Percentiles rank a stretch among this genome's conserved stretches.
These are phyloP conservation scores for Hydrochoerus hydrochaeris DNA, from an alignment of 2,113 vertebrate genomes.

Conservation along the genomic window DNA sequence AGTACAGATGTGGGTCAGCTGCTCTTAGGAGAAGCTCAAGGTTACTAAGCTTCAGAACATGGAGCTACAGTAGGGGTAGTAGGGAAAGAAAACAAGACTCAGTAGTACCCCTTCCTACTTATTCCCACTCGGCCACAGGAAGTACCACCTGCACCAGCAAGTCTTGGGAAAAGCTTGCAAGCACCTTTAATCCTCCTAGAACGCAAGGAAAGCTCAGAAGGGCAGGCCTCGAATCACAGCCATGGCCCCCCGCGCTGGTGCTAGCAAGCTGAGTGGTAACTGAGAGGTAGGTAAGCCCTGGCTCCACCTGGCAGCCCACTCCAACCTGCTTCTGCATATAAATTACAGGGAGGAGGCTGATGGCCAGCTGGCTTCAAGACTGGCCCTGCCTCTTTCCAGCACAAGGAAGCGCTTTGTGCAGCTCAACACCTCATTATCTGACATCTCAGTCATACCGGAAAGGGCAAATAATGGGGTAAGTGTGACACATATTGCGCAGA, in stretches of 20 bases:
- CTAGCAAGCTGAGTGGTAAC: slow-evolving; percentile 58
- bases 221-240: slow-evolving; percentile 34
- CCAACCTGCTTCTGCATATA: slow-evolving; percentile 61
- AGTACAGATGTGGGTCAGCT: background rate
- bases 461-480: slow-evolving; percentile 78
- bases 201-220: background rate
- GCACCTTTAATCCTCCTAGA: slow-evolving; percentile 43
- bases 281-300: slow-evolving; percentile 61
- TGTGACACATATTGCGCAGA: background rate
- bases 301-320: slow-evolving; percentile 65
- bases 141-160: slow-evolving; percentile 35
- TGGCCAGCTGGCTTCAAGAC: slow-evolving; percentile 75
- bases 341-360: slow-evolving; percentile 74
- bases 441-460: slow-evolving; percentile 71
- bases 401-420: slow-evolving; percentile 78
- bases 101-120: background rate
- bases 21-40: background rate
- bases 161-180: background rate
- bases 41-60: background rate
- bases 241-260: background rate
- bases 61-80: background rate
- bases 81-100: background rate
- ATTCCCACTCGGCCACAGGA: background rate
- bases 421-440: slow-evolving; percentile 75
- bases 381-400: slow-evolving; percentile 55